Evolutionary conservation across 2,888 invertebrate species (phyloP).

Genomic region (Aproaerema taeniolella): DNA sequence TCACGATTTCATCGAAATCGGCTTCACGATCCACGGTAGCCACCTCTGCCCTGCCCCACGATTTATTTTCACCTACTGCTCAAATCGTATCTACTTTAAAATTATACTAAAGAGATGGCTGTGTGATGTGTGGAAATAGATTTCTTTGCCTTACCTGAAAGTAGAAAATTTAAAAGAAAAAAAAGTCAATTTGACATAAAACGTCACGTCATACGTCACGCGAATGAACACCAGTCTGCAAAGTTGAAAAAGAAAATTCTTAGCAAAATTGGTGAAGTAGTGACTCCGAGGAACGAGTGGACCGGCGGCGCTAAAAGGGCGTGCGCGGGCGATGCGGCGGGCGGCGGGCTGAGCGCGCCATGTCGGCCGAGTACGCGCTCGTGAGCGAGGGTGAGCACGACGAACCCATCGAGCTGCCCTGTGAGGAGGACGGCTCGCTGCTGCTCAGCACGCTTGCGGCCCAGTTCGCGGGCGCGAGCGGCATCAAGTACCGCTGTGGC

Average conservation of each 20-base stretch:
- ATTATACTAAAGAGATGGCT: too few relatives aligned
- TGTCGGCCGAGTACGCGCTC: conserved; percentile 83
- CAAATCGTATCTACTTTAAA: too few relatives aligned
- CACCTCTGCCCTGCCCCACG: too few relatives aligned
- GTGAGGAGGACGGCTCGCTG: conserved; percentile 94
- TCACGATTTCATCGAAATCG: too few relatives aligned
- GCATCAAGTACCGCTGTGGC: conserved; percentile 84
- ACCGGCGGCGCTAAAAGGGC: background rate
- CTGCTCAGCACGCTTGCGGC: conserved; percentile 92
- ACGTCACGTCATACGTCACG: conserved; percentile 45
- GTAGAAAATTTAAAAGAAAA: background rate
- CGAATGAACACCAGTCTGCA: conserved; percentile 18
- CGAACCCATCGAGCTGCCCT: conserved; percentile 96
- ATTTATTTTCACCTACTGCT: too few relatives aligned
- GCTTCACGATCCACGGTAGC: too few relatives aligned
- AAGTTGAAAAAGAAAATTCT: conserved; percentile 22
- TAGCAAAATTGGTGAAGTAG: conserved; percentile 25
- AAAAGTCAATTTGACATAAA: conserved; percentile 26
- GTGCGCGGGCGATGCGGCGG: conserved; percentile 19
- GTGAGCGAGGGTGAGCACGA: conserved; percentile 97
- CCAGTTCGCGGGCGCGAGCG: conserved; percentile 95
- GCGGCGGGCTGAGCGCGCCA: conserved; percentile 35
- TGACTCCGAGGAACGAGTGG: conserved; percentile 10
- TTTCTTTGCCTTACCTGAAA: too few relatives aligned
- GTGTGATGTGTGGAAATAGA: too few relatives aligned